Evolutionary conservation across 2,888 invertebrate species (phyloP).

Genomic region (Drosophila tripunctata): DNA sequence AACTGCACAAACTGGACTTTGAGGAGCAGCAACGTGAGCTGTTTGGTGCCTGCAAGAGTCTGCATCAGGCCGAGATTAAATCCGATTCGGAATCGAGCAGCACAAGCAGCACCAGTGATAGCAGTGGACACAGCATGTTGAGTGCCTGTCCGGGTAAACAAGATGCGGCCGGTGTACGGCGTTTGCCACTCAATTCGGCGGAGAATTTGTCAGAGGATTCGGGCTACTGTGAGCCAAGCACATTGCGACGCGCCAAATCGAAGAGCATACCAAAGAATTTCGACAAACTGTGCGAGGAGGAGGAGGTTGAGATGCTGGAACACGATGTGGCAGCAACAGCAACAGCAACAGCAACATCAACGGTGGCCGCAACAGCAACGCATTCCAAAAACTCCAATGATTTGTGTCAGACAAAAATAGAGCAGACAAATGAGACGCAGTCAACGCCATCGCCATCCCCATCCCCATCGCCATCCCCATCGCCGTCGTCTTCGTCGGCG

Average conservation of each 20-base stretch:
- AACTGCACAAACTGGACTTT: slow-evolving; percentile 83
- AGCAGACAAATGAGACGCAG: slow-evolving; percentile 41
- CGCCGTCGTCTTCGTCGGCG: slow-evolving; percentile 12
- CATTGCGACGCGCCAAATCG: slow-evolving; percentile 81
- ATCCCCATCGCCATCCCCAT: slow-evolving; percentile 15
- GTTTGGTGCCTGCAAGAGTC: slow-evolving; percentile 50
- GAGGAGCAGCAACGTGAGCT: slow-evolving; percentile 66
- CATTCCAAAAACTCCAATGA: slow-evolving; percentile 79
- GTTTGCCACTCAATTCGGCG: slow-evolving; percentile 86
- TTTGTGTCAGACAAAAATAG: slow-evolving; percentile 81
- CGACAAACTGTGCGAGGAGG: slow-evolving; percentile 83
- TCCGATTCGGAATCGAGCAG: slow-evolving; percentile 78
- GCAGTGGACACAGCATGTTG: slow-evolving; percentile 69
- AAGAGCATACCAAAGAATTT: slow-evolving; percentile 85
- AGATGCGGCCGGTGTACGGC: slow-evolving; percentile 49
- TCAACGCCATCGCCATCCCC: slow-evolving; percentile 17
- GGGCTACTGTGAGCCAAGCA: slow-evolving; percentile 88
- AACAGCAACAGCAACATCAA: slow-evolving; percentile 22
- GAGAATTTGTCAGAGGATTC: slow-evolving; percentile 93
- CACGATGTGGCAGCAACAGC: neutral
- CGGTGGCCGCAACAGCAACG: slow-evolving; percentile 16
- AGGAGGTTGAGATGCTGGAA: slow-evolving; percentile 72
- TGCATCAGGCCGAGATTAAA: slow-evolving; percentile 62
- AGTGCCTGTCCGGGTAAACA: slow-evolving; percentile 63
- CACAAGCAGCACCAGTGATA: slow-evolving; percentile 55